Evolutionary conservation across 2,888 invertebrate genomes (phyloP), one percentile per base, ranked within the genome.

Genomic region (Leptinotarsa tumamoca): DNA sequence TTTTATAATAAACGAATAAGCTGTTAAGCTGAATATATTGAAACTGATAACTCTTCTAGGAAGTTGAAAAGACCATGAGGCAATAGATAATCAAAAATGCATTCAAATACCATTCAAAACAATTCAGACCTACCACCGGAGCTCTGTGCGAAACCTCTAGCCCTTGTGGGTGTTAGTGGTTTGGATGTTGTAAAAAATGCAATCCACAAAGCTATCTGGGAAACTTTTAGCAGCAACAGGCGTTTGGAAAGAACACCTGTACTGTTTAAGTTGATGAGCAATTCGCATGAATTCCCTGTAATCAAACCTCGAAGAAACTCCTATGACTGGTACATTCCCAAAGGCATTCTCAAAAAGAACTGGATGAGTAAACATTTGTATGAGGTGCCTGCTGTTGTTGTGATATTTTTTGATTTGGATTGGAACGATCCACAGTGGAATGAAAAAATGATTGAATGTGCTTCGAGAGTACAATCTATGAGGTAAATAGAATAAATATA

Each of bases 381-480:
- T 81, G 92, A 95, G 74, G 92, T 99, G 79, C 99, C 99, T 13
- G 94, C 98, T 1, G 95, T 99, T 1, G 94, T 97, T 43, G 97
- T 98, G 3, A 92, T 98, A 78, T 99, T 99, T 89, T 96, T 96
- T 87, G 98, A 99, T 85, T 92, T 99, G 86, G 98, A 99, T 89
- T 99, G 99, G 99, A 96, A 96, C 87, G 98, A 98, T 89, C 90
- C 92, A 0, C 92, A 94, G 79, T 99, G 98, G 98, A 95, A 95
- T 82, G 98, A 98, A 82, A 98, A 96, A 86, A 96, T 96, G 86
- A 94, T 96, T 83, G 98, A 98, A 88, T 98, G 98, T 89, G 95
- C 97, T 13, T 95, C 95, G 0, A 92, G 95, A 83, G 95, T 98
- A 51, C 96, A 97, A 87, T 93, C 94, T 0, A 90, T 95, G 76